Conservation (phyloP, 1,140 invertebrate species). For the Drosophila azteca region DNA sequence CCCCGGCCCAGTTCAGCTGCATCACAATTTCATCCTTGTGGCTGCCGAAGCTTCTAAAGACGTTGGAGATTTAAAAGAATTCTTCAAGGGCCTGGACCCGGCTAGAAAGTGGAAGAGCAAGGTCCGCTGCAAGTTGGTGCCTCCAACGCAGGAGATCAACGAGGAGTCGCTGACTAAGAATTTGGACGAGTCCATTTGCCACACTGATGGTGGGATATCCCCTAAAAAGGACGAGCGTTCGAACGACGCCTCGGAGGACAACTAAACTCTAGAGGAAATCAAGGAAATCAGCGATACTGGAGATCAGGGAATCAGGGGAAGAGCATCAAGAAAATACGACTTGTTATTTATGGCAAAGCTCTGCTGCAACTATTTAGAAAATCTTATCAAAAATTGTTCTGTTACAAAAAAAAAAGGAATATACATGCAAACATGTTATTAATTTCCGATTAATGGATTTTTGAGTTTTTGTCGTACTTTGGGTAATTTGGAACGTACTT, state of each 20-base stretch:
- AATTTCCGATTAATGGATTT: too few species aligned
- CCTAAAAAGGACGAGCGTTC: neutral
- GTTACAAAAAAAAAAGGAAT: too few species aligned
- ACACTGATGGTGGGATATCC: neutral
- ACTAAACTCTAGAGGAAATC: neutral
- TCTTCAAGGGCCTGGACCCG: slow-evolving; percentile 37
- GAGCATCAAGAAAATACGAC: too few species aligned
- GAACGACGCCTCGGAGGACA: slow-evolving; percentile 4
- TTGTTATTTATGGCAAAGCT: too few species aligned
- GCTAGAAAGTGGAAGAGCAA: slow-evolving; percentile 43
- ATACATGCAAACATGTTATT: too few species aligned
- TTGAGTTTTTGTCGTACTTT: too few species aligned
- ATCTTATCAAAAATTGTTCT: too few species aligned
- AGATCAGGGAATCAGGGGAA: too few species aligned
- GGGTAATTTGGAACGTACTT: too few species aligned
- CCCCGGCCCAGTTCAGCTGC: slow-evolving; percentile 1
- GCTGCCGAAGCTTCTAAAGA: slow-evolving; percentile 9
- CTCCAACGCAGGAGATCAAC: too few species aligned
- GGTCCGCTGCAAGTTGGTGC: slow-evolving; percentile 39
- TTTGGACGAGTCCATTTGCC: neutral
- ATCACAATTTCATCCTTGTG: slow-evolving; percentile 58
- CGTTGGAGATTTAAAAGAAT: slow-evolving; percentile 25
- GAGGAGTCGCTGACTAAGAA: too few species aligned
- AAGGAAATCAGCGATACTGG: neutral
- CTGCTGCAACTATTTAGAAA: too few species aligned